Evolutionary conservation across 2,113 vertebrate species (phyloP), one percentile per base, ranked within the genome.

Genomic region (Pagrus major): DNA sequence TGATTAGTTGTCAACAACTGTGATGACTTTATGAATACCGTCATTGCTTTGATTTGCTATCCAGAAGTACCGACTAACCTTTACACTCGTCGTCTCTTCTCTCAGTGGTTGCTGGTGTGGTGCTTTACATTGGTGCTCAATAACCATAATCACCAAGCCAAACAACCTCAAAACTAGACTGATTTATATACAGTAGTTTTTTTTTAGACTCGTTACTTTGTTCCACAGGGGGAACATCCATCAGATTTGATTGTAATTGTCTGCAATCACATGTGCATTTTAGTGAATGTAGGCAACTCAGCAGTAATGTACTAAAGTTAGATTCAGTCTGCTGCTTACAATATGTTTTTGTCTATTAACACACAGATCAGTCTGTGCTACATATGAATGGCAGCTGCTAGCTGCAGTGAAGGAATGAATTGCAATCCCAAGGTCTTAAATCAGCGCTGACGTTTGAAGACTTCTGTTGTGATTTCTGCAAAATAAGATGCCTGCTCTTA

Each of bases 111-210:
- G 71, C 78, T 81, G 84, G 71, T 86, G 78, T 63, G 88, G 91
- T 91, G 86, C 86, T 91, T 92, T 51, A 70, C 75, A 83, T 71
- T 71, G 93, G 91, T 92, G 93, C 91, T 93, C 78, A 64, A 81
- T 42, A 66, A 82, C 85, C 84, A 76, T 56, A 29, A 89, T 81
- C 86, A 56, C 83, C 87, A 78, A 87, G 81, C 71, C 73, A 70
- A 75, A 88, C 80, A 73, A 93, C 90, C 91, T 89, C 86, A 89
- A 78, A 27, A 46, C 71, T 39, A 46, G 27, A 77, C 65, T 14
- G 21, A 72, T 89, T 58, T 52, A 6, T n/a, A 7, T 3, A 18
- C 59, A 37, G 67, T 18, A 60, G 71, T n/a, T n/a, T n/a, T n/a
- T n/a, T 75, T 35, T 46, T 21, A 54, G 49, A 21, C 35, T 55